Conservation (phyloP, 2,113 vertebrate species). For the Balaeniceps rex region DNA sequence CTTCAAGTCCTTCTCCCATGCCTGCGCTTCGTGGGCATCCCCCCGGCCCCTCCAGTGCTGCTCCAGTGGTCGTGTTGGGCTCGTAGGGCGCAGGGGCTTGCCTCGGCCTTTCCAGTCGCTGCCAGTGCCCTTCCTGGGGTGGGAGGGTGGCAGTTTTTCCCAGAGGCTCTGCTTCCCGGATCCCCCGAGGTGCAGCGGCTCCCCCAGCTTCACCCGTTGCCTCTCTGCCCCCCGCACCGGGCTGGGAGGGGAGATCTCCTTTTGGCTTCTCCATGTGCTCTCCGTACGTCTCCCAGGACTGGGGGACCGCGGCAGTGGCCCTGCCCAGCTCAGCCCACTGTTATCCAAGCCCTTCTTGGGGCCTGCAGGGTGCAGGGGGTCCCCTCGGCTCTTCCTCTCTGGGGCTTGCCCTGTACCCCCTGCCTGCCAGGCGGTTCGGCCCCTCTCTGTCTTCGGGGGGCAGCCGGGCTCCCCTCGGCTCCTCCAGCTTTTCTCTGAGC, state of each 20-base stretch:
- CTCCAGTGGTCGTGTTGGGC: neutral
- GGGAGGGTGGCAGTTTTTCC: neutral
- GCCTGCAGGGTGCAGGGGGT: neutral
- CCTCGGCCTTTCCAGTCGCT: slow-evolving; percentile 27
- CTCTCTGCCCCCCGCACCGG: neutral
- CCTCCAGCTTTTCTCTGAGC: neutral
- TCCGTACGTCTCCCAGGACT: neutral
- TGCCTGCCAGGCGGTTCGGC: neutral
- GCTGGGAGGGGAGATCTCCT: neutral
- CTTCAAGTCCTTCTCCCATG: slow-evolving; percentile 32
- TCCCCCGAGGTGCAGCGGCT: neutral
- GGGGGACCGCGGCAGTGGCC: neutral
- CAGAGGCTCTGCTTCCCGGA: neutral
- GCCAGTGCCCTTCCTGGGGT: neutral
- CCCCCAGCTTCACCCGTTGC: neutral
- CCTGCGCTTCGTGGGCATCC: neutral
- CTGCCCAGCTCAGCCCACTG: neutral
- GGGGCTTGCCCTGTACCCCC: neutral
- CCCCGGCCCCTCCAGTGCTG: neutral
- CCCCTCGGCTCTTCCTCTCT: neutral
- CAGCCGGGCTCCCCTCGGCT: neutral
- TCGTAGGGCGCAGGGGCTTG: slow-evolving; percentile 16
- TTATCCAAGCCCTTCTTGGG: neutral
- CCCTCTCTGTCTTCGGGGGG: neutral
- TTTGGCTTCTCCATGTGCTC: slow-evolving; percentile 44